Conservation (phyloP, 1,140 invertebrate genomes). For the Copidosoma floridanum region DNA sequence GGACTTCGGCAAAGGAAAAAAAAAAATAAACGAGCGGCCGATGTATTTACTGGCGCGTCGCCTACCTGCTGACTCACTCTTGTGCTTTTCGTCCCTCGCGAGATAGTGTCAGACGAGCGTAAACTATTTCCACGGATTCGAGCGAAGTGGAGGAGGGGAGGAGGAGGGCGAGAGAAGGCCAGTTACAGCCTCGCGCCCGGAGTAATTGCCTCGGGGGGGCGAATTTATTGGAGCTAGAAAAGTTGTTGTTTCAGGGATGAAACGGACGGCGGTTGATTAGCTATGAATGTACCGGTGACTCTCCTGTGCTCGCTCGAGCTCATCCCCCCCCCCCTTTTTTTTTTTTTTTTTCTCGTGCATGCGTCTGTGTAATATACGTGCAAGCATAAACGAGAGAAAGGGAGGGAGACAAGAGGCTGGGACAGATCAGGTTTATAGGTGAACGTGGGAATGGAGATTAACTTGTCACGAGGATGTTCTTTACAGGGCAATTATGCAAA, state of each 20-base stretch:
- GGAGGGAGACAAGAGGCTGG: not conserved
- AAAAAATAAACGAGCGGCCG: conserved; percentile 9
- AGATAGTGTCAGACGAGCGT: conserved; percentile 16
- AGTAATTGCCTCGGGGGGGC: conserved; percentile 47
- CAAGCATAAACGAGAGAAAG: too few species aligned
- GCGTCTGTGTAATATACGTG: too few species aligned
- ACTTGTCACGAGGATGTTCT: conserved; percentile 23
- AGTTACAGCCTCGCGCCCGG: conserved; percentile 23
- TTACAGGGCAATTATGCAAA: conserved; percentile 26
- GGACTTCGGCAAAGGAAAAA: not conserved
- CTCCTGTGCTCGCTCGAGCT: conserved; percentile 7
- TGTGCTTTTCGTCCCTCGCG: not conserved
- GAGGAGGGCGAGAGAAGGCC: not conserved
- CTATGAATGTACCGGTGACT: conserved; percentile 31
- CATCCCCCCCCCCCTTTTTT: conserved; percentile 14
- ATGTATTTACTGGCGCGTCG: conserved; percentile 23
- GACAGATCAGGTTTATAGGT: not conserved
- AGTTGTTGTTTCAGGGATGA: conserved; percentile 39
- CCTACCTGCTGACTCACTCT: conserved; percentile 20
- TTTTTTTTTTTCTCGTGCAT: not conserved
- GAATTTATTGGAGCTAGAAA: conserved; percentile 45
- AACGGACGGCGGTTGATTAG: conserved; percentile 34
- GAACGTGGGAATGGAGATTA: conserved; percentile 29
- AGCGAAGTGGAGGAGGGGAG: not conserved
- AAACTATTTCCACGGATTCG: not conserved